Base-by-base conservation (phyloP, 2,888 invertebrate genomes). In the Steinernema scapterisci region DNA sequence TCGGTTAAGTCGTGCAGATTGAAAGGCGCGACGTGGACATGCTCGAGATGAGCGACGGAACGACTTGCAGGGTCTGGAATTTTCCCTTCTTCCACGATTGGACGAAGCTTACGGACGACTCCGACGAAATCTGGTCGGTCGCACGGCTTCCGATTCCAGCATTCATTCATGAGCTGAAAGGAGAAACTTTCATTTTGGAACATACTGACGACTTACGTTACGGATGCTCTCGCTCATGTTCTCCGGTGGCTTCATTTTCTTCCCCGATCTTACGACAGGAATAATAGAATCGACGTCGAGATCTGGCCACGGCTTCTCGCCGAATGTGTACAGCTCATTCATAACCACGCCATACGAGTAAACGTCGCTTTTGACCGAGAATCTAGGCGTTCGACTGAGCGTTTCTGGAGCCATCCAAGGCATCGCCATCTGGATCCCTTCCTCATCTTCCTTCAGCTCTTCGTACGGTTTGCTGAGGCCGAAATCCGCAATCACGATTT, bases 351-450 rank as follows among this genome's bases (percentile, higher is more conserved):
- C 74, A 25, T 71, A 74, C 13, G 74, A 46, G 51, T 70, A 74
- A 16, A 74, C 74, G 38, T 74, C 74, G 48, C 74, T 74, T 21
- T 74, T 74, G 11, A 45, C 44, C 27, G 74, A 74, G 38, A 44
- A 74, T 9, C 74, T 45, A 13, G 74, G 70, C 25, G 27, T 21
- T 9, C 43, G 46, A 9, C 51, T 44, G 27, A 74, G 71, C 7
- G 70, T 70, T 38, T 74, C 74, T 6, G 74, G 74, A 1, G 74
- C 74, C 44, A 74, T 46, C 74, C 74, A 74, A 1, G 74, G 51
- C 23, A 74, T 74, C n/a, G 74, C 70, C 23, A 74, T 48, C 70
- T 74, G 46, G 25, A 74, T 23, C n/a, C 54, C 54, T 51, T 72
- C 72, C 13, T 72, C 72, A 31, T 72, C 54, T 16, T 51, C 43